Evolutionary conservation across 2,888 invertebrate genomes (phyloP), one percentile per base, ranked within the genome.

Genomic region (Ctenicera cuprea): DNA sequence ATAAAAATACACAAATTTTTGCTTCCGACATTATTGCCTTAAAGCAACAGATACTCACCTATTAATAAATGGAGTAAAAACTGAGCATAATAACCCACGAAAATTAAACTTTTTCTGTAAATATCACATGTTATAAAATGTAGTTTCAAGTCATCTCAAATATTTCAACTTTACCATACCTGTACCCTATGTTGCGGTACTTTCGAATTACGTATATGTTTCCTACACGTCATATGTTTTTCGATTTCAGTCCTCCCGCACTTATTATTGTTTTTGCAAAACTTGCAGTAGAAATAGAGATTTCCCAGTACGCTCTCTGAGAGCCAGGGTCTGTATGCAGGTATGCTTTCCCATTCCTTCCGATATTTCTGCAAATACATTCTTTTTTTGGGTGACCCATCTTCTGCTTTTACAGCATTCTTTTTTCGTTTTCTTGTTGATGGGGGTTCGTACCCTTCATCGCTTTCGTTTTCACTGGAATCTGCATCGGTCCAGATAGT

Each of bases 301-400:
- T 83, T 82, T 16, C 86, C 86, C 69, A 85, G 82, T 7, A 85
- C 80, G 76, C 86, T 86, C 66, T 84, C 84, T 3, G 85, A 84
- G 11, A 86, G 76, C 86, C 86, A 86, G 3, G 84, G 84, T 72
- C 83, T 85, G 11, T 85, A 84, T 54, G 83, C 80, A n/a, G 85
- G 86, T 66, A 85, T 82, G 22, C 82, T 80, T 77, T 86, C 85
- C 86, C 86, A 86, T 78, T 86, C 85, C 75, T 85, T 85, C 69
- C 85, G 85, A 68, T 86, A 86, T 76, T 85, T 86, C 74, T 85
- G 85, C 0, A 80, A 75, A 74, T 85, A 85, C 75, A 77, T 78
- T 79, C 83, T 71, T 16, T 70, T 74, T 30, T 77, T 76, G 0
- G 73, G 48, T 43, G 62, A 63, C 8, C 57, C 66, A 22, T 77